phyloP scores from a whole-genome alignment of 2,888 invertebrate species.

The Drosophila paramelanica region DNA sequence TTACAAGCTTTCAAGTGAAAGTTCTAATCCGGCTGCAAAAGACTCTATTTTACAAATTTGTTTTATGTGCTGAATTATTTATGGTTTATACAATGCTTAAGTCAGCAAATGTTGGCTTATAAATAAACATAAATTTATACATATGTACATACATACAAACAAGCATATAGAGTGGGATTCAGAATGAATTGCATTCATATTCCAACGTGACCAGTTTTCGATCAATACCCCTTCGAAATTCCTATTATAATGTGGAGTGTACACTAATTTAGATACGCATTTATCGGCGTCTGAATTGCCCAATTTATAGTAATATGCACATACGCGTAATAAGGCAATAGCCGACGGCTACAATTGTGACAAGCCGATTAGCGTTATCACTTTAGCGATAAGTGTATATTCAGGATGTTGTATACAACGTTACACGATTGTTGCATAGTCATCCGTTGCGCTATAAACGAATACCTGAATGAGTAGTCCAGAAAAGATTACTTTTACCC shows the following conservation, averaged over 20 bases:
- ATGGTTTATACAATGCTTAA: conserved; percentile 45
- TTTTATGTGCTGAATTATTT: conserved; percentile 52
- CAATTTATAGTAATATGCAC: conserved; percentile 21
- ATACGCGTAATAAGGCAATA: conserved; percentile 1
- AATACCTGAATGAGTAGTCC: conserved; percentile 26
- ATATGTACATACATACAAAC: conserved; percentile 3
- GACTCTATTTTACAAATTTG: conserved; percentile 26
- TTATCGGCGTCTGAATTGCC: conserved; percentile 29
- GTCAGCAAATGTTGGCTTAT: conserved; percentile 15
- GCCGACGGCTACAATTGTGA: conserved; percentile 12
- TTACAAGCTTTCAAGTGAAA: conserved; percentile 57
- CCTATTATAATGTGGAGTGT: neutral
- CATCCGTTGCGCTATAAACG: conserved; percentile 34
- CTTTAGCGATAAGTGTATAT: conserved; percentile 30
- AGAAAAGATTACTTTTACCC: neutral
- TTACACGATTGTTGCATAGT: conserved; percentile 24
- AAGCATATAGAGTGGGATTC: conserved; percentile 2
- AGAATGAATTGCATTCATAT: conserved; percentile 4
- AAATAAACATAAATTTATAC: conserved; percentile 8
- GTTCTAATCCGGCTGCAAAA: conserved; percentile 72
- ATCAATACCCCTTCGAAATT: conserved; percentile 2
- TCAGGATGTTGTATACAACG: conserved; percentile 39
- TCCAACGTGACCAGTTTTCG: conserved; percentile 10
- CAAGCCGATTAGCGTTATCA: conserved; percentile 43
- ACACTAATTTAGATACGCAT: conserved; percentile 3